These are phyloP conservation scores for Anhinga rufa DNA, from an alignment of 2,113 vertebrate genomes.

Conservation along the genomic window DNA sequence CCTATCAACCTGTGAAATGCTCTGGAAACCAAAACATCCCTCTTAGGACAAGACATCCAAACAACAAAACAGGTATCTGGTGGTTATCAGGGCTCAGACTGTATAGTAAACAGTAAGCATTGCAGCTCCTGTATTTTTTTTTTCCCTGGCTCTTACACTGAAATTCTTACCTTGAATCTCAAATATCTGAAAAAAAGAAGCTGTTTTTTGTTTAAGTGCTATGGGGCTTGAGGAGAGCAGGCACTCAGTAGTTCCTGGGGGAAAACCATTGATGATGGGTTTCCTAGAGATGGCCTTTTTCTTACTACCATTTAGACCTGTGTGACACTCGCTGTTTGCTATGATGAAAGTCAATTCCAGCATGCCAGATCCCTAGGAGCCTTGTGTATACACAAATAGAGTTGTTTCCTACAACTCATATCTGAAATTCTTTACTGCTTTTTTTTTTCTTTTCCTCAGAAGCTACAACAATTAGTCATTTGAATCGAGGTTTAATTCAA, in stretches of 20 bases:
- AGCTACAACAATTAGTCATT: constrained; percentile 41
- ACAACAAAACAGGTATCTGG: background rate
- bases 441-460: background rate
- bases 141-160: background rate
- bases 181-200: background rate
- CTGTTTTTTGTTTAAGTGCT: background rate
- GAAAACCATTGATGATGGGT: background rate
- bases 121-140: background rate
- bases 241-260: background rate
- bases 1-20: background rate
- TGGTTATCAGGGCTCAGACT: background rate
- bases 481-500: constrained; percentile 50
- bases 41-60: background rate
- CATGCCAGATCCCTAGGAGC: background rate
- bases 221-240: background rate
- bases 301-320: background rate
- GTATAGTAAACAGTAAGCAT: background rate
- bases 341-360: constrained; percentile 2
- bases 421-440: constrained; percentile 11
- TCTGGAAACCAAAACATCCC: background rate
- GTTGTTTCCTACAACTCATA: background rate
- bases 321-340: background rate
- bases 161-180: too few relatives aligned
- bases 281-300: background rate
- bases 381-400: background rate